phyloP scores from a whole-genome alignment of 2,888 invertebrate genomes.

The Erebia aethiops region DNA sequence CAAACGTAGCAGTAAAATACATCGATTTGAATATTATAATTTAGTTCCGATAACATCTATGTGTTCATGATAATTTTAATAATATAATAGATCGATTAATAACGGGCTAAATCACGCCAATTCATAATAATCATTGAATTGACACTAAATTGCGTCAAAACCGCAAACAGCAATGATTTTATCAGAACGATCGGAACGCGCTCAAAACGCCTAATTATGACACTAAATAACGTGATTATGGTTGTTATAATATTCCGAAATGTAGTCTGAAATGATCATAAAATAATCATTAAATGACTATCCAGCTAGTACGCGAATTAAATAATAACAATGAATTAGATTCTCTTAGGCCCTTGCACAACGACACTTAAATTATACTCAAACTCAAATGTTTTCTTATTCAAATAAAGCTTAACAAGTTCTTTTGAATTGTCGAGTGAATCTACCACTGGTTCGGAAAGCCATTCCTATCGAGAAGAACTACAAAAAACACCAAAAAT shows the following conservation, averaged over 20 bases:
- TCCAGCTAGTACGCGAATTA: background rate
- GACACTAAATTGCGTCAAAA: constrained; percentile 16
- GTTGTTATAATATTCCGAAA: constrained; percentile 14
- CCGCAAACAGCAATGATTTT: constrained; percentile 22
- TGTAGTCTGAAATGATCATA: background rate
- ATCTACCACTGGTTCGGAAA: no score
- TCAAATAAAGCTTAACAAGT: no score
- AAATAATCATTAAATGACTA: background rate
- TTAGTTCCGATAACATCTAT: no score
- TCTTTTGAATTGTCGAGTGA: no score
- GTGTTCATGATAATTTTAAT: background rate
- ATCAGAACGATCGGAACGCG: constrained; percentile 10
- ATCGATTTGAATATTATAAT: no score
- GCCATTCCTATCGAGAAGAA: no score
- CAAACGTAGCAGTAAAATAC: no score
- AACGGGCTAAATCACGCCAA: constrained; percentile 17
- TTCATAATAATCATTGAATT: constrained; percentile 18
- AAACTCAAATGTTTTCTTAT: no score
- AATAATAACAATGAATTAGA: background rate
- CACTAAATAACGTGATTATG: constrained; percentile 9
- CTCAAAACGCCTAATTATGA: constrained; percentile 12
- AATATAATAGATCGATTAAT: background rate
- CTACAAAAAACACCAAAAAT: no score
- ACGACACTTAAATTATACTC: no score
- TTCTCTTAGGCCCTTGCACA: no score